These are phyloP conservation scores for Heliothis peltigera DNA, from an alignment of 2,888 invertebrate genomes.

Conservation along the genomic window DNA sequence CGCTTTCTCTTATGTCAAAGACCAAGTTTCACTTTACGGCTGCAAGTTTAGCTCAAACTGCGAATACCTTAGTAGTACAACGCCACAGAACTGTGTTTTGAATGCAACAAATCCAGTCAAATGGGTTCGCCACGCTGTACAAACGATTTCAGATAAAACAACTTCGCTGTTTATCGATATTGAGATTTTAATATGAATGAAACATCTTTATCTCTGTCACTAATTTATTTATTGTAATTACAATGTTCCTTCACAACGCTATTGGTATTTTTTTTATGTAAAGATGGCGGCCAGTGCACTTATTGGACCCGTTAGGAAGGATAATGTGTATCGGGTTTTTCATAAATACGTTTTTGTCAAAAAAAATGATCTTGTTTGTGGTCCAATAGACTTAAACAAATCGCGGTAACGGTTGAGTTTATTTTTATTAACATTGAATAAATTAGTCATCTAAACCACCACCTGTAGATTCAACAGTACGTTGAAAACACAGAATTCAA, in stretches of 20 bases:
- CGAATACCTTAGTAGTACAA: conserved; percentile 69
- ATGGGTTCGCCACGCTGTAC: conserved; percentile 52
- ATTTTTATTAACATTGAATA: neutral
- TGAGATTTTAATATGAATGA: neutral
- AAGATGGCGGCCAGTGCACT: neutral
- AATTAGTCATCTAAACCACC: neutral
- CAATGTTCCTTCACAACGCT: neutral
- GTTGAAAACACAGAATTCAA: neutral
- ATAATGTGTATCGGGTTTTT: neutral
- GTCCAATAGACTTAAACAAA: neutral
- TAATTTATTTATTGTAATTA: neutral
- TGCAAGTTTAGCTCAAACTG: conserved; percentile 68
- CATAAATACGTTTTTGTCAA: too few species aligned
- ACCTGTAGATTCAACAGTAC: neutral
- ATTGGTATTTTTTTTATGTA: neutral
- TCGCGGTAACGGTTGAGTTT: neutral
- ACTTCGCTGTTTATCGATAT: neutral
- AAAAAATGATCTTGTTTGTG: too few species aligned
- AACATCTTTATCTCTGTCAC: neutral
- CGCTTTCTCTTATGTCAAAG: conserved; percentile 33
- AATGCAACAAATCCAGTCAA: conserved; percentile 70
- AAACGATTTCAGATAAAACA: conserved; percentile 18
- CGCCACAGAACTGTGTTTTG: conserved; percentile 66
- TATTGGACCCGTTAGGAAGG: neutral
- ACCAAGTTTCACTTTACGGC: conserved; percentile 58